These are phyloP conservation scores for Heliconius erato DNA, from an alignment of 2,888 invertebrate species.

Conservation along the genomic window DNA sequence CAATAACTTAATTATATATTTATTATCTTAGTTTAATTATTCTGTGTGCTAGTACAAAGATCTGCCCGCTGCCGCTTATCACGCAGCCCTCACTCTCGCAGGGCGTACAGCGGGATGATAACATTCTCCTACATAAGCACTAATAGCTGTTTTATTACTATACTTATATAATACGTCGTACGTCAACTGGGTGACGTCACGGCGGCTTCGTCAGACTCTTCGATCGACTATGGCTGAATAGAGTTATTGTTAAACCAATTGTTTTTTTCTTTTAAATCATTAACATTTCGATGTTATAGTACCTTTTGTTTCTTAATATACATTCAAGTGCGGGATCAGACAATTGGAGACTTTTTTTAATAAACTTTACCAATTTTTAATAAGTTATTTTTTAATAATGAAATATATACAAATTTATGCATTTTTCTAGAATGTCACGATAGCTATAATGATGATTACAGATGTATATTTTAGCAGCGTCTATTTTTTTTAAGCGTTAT, in stretches of 20 bases:
- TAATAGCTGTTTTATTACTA: constrained; percentile 47
- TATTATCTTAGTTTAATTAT: too few species aligned
- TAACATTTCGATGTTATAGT: not conserved
- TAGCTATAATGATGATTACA: too few species aligned
- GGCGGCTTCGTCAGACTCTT: constrained; percentile 24
- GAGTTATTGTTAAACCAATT: constrained; percentile 15
- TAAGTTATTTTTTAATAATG: too few species aligned
- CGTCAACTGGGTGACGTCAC: constrained; percentile 53
- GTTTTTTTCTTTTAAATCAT: too few species aligned
- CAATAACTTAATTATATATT: too few species aligned
- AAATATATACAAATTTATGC: too few species aligned
- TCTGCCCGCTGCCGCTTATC: constrained; percentile 28
- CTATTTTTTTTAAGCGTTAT: too few species aligned
- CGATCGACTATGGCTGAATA: not conserved
- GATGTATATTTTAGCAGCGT: too few species aligned
- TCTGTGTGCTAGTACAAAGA: not conserved
- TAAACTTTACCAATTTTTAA: too few species aligned
- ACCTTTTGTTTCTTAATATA: not conserved
- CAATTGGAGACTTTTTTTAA: too few species aligned
- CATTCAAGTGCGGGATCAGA: too few species aligned
- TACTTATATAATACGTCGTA: constrained; percentile 48
- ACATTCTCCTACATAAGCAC: constrained; percentile 51
- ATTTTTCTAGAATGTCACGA: too few species aligned
- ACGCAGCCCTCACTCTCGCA: constrained; percentile 33
- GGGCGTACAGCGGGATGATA: constrained; percentile 50